A percentile compares a stretch with the other conserved stretches of the same genome.
These are phyloP conservation scores for Fregetta grallaria DNA, from an alignment of 2,113 vertebrate genomes.

Conservation along the genomic window DNA sequence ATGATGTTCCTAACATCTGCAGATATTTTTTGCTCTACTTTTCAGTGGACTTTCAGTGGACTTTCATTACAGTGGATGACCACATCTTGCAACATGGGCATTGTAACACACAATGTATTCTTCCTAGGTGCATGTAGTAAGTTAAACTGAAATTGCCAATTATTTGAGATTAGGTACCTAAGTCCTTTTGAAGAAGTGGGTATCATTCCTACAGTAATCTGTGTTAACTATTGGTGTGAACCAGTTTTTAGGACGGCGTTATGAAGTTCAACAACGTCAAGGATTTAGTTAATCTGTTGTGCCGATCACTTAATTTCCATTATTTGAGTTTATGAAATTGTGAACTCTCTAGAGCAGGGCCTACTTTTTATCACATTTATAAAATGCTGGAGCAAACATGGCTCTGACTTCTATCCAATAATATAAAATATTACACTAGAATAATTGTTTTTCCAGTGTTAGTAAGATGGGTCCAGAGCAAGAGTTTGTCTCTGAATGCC, in stretches of 20 bases:
- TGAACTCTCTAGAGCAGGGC: background rate
- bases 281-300: background rate
- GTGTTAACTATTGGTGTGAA: background rate
- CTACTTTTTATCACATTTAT: background rate
- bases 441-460: background rate
- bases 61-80: background rate
- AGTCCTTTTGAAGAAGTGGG: background rate
- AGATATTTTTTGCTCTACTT: background rate
- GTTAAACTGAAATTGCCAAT: background rate
- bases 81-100: background rate
- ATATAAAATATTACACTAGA: background rate
- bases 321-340: background rate
- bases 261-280: background rate
- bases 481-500: background rate
- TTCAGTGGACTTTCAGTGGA: background rate
- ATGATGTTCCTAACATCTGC: background rate
- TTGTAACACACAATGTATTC: background rate
- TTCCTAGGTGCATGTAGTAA: background rate
- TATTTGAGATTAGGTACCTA: background rate
- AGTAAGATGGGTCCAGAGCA: background rate
- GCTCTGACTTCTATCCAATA: background rate
- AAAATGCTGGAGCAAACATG: background rate
- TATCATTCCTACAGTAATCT: background rate
- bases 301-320: background rate
- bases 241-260: background rate